phyloP scores from a whole-genome alignment of 1,140 invertebrate species.

The Lineus longissimus region DNA sequence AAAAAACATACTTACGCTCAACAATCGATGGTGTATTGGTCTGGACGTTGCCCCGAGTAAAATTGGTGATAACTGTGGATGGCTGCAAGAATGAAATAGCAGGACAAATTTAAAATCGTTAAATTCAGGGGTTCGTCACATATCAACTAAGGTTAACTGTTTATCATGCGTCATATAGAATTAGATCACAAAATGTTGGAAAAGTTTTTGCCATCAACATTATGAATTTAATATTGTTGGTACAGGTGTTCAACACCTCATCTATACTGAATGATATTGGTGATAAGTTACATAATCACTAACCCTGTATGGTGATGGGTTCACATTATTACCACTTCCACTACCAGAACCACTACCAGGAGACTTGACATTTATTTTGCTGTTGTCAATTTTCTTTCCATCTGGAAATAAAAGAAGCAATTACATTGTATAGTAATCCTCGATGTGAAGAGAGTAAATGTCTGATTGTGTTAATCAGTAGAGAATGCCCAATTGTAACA shows the following conservation, averaged over 20 bases:
- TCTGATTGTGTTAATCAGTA: not conserved
- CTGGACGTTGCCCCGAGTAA: slow-evolving; percentile 68
- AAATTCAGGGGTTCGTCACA: too few relatives aligned
- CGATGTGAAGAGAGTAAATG: too few relatives aligned
- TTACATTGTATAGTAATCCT: not conserved
- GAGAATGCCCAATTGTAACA: not conserved
- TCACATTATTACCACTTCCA: slow-evolving; percentile 3
- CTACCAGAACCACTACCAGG: too few relatives aligned
- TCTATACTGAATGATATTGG: not conserved
- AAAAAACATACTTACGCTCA: slow-evolving; percentile 46
- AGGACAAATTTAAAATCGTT: not conserved
- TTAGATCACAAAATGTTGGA: not conserved
- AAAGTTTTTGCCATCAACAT: not conserved
- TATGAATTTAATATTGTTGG: not conserved
- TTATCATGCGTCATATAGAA: not conserved
- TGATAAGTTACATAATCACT: not conserved
- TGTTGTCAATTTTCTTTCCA: not conserved
- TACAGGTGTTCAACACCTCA: not conserved
- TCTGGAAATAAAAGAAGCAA: not conserved
- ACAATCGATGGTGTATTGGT: slow-evolving; percentile 52
- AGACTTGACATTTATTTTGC: not conserved
- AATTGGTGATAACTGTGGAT: slow-evolving; percentile 65
- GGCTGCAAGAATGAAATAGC: slow-evolving; percentile 26
- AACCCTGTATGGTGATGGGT: slow-evolving; percentile 13
- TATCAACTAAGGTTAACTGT: too few relatives aligned